A percentile compares a stretch with the other conserved stretches of the same genome.
These are phyloP conservation scores for Cepaea nemoralis DNA, from an alignment of 1,140 invertebrate species.

Conservation along the genomic window DNA sequence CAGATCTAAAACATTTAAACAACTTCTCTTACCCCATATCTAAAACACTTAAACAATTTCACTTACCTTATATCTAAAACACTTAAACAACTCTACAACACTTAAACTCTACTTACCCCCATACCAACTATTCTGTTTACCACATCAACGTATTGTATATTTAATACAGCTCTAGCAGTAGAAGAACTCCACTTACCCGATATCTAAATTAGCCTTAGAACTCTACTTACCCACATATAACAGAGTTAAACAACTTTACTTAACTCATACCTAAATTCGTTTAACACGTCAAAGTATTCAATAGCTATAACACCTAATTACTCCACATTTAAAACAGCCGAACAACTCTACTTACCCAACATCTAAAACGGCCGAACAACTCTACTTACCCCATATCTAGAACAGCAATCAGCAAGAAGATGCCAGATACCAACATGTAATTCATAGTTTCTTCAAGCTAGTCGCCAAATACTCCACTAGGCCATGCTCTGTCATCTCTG, in stretches of 20 bases:
- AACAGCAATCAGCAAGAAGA: neutral
- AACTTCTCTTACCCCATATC: too few relatives aligned
- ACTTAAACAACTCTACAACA: too few relatives aligned
- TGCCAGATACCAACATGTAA: neutral
- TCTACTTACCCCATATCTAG: conserved; percentile 1
- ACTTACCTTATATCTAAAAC: too few relatives aligned
- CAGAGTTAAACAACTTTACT: too few relatives aligned
- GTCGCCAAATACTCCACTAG: neutral
- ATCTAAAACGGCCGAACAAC: neutral
- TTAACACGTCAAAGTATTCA: neutral
- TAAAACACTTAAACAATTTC: too few relatives aligned
- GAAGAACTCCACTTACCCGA: too few relatives aligned
- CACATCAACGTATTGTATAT: too few relatives aligned
- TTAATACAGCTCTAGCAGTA: too few relatives aligned
- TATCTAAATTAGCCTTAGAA: too few relatives aligned
- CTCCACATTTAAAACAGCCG: neutral
- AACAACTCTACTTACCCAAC: neutral
- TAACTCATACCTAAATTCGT: neutral
- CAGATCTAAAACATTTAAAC: too few relatives aligned
- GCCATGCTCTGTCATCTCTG: neutral
- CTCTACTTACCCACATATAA: neutral
- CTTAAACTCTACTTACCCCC: too few relatives aligned
- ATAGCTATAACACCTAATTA: neutral
- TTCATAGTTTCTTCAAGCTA: neutral
- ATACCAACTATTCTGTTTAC: too few relatives aligned